Conservation (phyloP, 2,888 invertebrate species). For the Drosophila recens region DNA sequence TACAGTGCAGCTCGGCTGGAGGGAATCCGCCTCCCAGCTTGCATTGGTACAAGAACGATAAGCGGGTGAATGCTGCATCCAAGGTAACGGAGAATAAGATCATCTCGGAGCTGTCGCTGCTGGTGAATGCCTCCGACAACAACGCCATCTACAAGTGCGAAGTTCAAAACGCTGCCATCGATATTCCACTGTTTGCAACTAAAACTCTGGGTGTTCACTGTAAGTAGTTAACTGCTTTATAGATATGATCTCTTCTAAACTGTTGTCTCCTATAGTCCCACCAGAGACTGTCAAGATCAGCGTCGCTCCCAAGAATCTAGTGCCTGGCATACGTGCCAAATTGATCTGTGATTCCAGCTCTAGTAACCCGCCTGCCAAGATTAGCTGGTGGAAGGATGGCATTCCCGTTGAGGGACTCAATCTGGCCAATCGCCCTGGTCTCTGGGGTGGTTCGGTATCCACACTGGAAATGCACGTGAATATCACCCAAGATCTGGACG, state of each 20-base stretch:
- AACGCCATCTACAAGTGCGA: conserved; percentile 84
- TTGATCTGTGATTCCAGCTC: conserved; percentile 83
- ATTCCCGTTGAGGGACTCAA: conserved; percentile 83
- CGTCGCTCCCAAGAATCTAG: conserved; percentile 80
- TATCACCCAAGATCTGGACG: conserved; percentile 84
- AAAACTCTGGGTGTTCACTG: conserved; percentile 83
- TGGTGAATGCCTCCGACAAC: conserved; percentile 83
- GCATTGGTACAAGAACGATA: conserved; percentile 83
- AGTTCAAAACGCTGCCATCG: conserved; percentile 83
- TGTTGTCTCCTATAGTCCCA: conserved; percentile 64
- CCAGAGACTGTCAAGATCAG: conserved; percentile 83
- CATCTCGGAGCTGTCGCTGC: conserved; percentile 77
- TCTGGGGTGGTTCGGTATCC: conserved; percentile 83
- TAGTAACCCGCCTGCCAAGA: conserved; percentile 83
- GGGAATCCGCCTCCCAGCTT: conserved; percentile 81
- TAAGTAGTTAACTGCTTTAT: conserved; percentile 58
- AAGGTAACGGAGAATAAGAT: conserved; percentile 80
- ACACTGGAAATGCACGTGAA: conserved; percentile 82
- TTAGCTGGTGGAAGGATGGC: conserved; percentile 84
- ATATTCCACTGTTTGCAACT: conserved; percentile 81
- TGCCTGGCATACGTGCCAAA: conserved; percentile 82
- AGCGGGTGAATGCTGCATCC: conserved; percentile 78
- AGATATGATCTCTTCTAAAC: background rate
- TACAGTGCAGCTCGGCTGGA: conserved; percentile 81
- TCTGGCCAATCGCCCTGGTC: conserved; percentile 81